Evolutionary conservation across 2,888 invertebrate genomes (phyloP), one percentile per base, ranked within the genome.

Genomic region (Eupithecia subfuscata): DNA sequence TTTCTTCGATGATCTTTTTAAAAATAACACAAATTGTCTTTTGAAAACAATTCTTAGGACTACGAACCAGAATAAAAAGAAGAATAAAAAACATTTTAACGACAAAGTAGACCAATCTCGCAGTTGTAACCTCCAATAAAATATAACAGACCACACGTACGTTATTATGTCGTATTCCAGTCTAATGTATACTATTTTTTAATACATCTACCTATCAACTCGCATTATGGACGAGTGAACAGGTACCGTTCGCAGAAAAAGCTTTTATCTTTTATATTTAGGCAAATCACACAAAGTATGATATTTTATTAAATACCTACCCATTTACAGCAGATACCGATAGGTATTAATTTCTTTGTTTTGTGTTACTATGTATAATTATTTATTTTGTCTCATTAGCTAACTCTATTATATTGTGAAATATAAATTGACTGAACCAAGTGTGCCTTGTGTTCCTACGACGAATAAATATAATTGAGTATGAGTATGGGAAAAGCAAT

Each of bases 131-230:
- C n/a, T 30, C 18, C 40, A 75, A 78, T 74, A 86, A 87, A 85
- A 83, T 83, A 84, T 83, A 80, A 79, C 71, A 72, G 78, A 43
- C 73, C 78, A 69, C 75, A 77, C 78, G 79, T 83, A 77, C 34
- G 84, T 88, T 91, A 90, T 88, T 89, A 90, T 91, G 90, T 91
- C 92, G 89, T 90, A 90, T 89, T 90, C 90, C 87, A 86, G 92
- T 93, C 93, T 94, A 93, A 94, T 94, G 93, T 94, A 94, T 94
- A 94, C 94, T 95, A 94, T 93, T 95, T 92, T 90, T 94, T 95
- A 95, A 95, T 95, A 95, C 94, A 93, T 95, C 94, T 93, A 94
- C 94, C 94, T 95, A 95, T 95, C 95, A 95, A 93, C 93, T 94
- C 93, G 89, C 90, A 92, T 95, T 95, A 95, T 95, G 93, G 94